A percentile compares a stretch with the other conserved stretches of the same genome.
Conservation (phyloP, 2,113 vertebrate genomes). For the Ceyx melanurus region DNA sequence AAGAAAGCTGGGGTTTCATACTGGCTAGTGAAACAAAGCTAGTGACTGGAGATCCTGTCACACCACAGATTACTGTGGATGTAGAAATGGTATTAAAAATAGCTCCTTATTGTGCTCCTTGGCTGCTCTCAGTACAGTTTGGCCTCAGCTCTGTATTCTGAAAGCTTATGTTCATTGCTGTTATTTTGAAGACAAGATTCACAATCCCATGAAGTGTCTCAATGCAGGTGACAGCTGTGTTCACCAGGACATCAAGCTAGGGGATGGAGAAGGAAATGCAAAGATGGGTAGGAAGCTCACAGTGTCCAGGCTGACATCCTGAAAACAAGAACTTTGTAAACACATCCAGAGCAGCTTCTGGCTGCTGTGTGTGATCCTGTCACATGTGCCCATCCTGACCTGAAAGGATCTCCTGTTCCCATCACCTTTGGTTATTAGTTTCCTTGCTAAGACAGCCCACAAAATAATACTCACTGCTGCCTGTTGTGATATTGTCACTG, state of each 20-base stretch:
- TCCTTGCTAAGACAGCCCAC: neutral
- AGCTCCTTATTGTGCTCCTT: neutral
- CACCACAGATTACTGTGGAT: neutral
- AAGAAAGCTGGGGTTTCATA: neutral
- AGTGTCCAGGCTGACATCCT: neutral
- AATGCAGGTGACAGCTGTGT: neutral
- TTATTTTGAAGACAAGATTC: neutral
- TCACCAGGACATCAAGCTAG: neutral
- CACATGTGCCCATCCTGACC: rapidly evolving
- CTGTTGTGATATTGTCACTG: neutral
- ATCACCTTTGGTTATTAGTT: neutral
- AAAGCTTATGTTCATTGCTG: neutral
- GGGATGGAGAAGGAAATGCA: neutral
- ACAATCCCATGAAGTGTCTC: neutral
- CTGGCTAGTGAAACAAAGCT: neutral
- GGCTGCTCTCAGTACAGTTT: neutral
- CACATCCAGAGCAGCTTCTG: neutral
- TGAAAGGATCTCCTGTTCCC: neutral
- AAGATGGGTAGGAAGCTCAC: neutral
- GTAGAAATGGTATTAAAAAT: slow-evolving; percentile 1
- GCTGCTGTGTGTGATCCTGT: neutral
- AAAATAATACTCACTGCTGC: neutral
- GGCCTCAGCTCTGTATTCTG: neutral
- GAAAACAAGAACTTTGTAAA: neutral
- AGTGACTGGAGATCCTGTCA: neutral